Percentiles rank a stretch among this genome's conserved stretches.
phyloP scores from a whole-genome alignment of 1,140 invertebrate genomes.

The Leptinotarsa texana region DNA sequence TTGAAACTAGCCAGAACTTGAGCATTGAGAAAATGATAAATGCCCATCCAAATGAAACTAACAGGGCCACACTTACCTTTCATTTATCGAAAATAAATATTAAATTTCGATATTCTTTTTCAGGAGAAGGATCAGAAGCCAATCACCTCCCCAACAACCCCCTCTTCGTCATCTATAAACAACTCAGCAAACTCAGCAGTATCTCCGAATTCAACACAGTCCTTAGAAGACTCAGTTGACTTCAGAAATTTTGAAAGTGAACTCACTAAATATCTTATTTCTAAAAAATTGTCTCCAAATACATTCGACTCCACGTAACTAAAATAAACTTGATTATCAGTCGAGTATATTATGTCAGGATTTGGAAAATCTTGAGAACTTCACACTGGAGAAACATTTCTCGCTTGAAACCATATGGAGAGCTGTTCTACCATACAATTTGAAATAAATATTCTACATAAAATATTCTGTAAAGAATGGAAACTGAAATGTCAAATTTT shows the following conservation, averaged over 20 bases:
- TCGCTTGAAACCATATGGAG: too few relatives aligned
- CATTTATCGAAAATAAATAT: too few relatives aligned
- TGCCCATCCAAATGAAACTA: too few relatives aligned
- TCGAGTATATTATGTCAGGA: background rate
- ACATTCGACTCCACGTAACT: background rate
- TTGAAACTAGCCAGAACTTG: too few relatives aligned
- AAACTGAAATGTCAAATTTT: too few relatives aligned
- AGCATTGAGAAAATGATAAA: too few relatives aligned
- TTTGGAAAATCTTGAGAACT: background rate
- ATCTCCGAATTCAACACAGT: slow-evolving; percentile 57
- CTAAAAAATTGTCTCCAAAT: slow-evolving; percentile 51
- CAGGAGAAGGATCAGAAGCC: slow-evolving; percentile 9
- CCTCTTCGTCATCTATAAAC: slow-evolving; percentile 41
- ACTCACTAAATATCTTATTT: slow-evolving; percentile 58
- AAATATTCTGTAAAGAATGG: too few relatives aligned
- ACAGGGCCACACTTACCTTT: too few relatives aligned
- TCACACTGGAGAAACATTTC: background rate
- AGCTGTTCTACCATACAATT: too few relatives aligned
- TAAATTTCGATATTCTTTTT: background rate
- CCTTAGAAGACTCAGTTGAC: slow-evolving; percentile 55
- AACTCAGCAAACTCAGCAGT: slow-evolving; percentile 44
- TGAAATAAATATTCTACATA: too few relatives aligned
- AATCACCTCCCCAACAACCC: slow-evolving; percentile 51
- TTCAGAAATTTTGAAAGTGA: slow-evolving; percentile 60
- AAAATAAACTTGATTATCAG: too few relatives aligned